phyloP scores from a whole-genome alignment of 2,888 invertebrate genomes.

The Caenorhabditis macrosperma region DNA sequence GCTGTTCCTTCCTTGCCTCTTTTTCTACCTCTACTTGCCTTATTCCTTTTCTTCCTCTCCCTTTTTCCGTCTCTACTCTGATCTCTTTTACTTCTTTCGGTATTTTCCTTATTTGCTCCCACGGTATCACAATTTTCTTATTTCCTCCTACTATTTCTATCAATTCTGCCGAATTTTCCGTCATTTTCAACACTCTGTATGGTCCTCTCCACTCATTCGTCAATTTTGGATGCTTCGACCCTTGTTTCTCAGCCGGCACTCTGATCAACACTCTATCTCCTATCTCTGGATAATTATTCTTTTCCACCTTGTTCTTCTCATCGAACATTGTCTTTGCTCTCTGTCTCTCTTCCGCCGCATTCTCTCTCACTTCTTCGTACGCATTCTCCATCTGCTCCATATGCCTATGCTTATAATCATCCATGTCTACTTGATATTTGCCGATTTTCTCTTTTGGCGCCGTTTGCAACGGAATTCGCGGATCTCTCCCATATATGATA shows the following conservation, averaged over 20 bases:
- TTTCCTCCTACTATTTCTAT: background rate
- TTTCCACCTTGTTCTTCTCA: conserved; percentile 18
- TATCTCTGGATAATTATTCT: conserved; percentile 7
- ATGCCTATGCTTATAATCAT: conserved; percentile 30
- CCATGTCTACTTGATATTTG: conserved; percentile 6
- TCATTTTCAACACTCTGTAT: background rate
- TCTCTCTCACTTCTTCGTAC: conserved; percentile 12
- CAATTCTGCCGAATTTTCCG: conserved; percentile 14
- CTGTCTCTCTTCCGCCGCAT: conserved; percentile 16
- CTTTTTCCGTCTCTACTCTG: no score
- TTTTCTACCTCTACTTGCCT: no score
- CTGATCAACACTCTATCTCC: no score
- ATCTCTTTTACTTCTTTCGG: background rate
- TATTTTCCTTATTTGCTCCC: background rate
- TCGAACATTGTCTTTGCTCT: conserved; percentile 28
- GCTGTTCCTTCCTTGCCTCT: no score
- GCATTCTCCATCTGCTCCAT: background rate
- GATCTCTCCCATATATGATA: conserved; percentile 49
- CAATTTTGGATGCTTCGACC: conserved; percentile 14
- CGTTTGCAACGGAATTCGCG: background rate
- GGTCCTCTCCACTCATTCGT: conserved; percentile 20
- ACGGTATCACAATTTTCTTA: background rate
- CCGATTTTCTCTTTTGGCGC: background rate
- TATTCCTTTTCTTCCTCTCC: no score
- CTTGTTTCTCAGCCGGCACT: conserved; percentile 25